Conservation (phyloP, 1,140 invertebrate species). For the Asobara japonica region DNA sequence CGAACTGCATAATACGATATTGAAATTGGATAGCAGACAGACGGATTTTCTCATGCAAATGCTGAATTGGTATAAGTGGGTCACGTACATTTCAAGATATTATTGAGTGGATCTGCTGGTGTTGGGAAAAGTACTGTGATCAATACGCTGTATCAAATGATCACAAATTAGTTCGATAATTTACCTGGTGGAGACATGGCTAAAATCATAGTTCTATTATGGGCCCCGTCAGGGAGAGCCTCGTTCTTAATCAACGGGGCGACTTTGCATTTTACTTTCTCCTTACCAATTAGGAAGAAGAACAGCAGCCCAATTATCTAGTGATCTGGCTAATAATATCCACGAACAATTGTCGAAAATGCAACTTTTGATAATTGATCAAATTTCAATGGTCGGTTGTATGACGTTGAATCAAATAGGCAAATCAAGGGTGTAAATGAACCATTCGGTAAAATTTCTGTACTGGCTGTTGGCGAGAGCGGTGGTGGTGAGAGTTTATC, state of each 20-base stretch:
- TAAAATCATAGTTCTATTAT: conserved; percentile 39
- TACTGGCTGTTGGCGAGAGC: neutral
- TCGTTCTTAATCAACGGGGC: conserved; percentile 46
- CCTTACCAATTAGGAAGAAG: neutral
- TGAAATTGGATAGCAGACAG: too few species aligned
- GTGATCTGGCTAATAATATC: too few species aligned
- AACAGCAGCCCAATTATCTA: too few species aligned
- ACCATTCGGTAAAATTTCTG: neutral
- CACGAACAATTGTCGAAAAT: neutral
- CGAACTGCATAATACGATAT: too few species aligned
- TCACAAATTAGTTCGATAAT: too few species aligned
- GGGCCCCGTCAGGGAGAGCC: conserved; percentile 52
- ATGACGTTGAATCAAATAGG: neutral
- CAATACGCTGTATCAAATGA: too few species aligned
- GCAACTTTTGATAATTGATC: neutral
- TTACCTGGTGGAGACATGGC: too few species aligned
- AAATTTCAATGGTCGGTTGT: neutral
- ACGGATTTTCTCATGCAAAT: too few species aligned
- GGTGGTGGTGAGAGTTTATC: too few species aligned
- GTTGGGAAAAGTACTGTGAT: conserved; percentile 22
- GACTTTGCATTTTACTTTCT: neutral
- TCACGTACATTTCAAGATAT: conserved; percentile 23
- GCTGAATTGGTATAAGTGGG: neutral
- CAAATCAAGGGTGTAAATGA: neutral
- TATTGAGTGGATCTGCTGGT: conserved; percentile 36